A percentile compares a stretch with the other conserved stretches of the same genome.
Conservation (phyloP, 2,797 vertebrate genomes). For the Hyperoplus immaculatus region DNA sequence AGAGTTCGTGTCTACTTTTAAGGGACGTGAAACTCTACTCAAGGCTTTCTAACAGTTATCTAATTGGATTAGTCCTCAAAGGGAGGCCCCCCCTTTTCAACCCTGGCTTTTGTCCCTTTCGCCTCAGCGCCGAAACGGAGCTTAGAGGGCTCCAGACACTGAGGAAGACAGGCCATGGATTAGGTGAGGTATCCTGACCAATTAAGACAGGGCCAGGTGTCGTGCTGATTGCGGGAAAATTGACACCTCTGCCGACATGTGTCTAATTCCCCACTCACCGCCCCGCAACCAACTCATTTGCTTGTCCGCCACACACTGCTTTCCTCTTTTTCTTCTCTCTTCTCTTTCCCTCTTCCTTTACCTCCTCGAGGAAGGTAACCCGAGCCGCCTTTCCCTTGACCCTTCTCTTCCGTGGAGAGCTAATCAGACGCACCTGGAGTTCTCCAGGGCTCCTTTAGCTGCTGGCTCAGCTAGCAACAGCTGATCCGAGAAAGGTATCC, state of each 20-base stretch:
- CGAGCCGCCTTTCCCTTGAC: conserved; percentile 78
- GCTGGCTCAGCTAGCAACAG: conserved; percentile 82
- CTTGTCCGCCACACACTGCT: conserved; percentile 55
- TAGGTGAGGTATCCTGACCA: conserved; percentile 81
- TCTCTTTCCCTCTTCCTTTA: conserved; percentile 38
- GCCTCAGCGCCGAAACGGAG: conserved; percentile 59
- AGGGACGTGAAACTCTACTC: conserved; percentile 78
- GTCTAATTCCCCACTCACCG: conserved; percentile 77
- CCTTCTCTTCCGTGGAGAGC: conserved; percentile 76
- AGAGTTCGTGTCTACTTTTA: conserved; percentile 77
- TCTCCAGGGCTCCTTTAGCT: conserved; percentile 73
- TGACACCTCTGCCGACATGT: conserved; percentile 73
- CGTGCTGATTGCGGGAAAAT: conserved; percentile 79
- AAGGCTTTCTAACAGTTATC: conserved; percentile 75
- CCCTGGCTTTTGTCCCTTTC: conserved; percentile 73
- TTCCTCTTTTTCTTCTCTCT: conserved; percentile 37
- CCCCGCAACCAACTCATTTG: conserved; percentile 64
- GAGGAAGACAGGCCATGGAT: conserved; percentile 72
- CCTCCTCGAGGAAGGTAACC: conserved; percentile 69
- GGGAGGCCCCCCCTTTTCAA: conserved; percentile 70
- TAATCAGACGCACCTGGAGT: conserved; percentile 86
- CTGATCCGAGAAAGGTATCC: conserved; percentile 73
- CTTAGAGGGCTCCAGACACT: conserved; percentile 71
- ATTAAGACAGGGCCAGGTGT: conserved; percentile 86
- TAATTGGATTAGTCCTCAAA: conserved; percentile 87